Percentiles rank a stretch among this genome's conserved stretches.
Conservation (phyloP, 1,140 invertebrate genomes). For the Bombus soroeensis region DNA sequence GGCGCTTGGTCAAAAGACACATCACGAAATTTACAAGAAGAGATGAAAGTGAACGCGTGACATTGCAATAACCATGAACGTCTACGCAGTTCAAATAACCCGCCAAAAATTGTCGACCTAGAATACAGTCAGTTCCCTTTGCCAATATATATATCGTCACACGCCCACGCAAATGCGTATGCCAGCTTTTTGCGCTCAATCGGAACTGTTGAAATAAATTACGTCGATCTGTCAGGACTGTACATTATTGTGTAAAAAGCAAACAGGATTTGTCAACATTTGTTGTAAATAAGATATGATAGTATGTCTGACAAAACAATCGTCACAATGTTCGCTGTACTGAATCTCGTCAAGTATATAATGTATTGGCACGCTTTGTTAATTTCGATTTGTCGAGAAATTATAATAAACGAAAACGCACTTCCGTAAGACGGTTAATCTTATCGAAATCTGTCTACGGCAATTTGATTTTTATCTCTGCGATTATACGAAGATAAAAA, state of each 20-base stretch:
- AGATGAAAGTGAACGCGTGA: constrained; percentile 17
- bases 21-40: neutral
- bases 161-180: no score
- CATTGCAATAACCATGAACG: neutral
- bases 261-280: neutral
- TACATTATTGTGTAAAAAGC: neutral
- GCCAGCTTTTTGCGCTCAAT: neutral
- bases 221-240: neutral
- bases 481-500: neutral
- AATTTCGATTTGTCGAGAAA: neutral
- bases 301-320: neutral
- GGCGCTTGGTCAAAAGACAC: constrained; percentile 18
- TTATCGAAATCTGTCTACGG: no score
- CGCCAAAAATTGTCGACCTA: neutral
- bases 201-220: neutral
- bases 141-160: neutral
- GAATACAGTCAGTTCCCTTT: neutral
- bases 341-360: no score
- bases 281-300: neutral
- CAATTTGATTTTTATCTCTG: neutral
- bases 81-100: neutral
- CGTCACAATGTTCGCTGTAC: no score
- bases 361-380: neutral
- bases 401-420: neutral
- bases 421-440: neutral